Evolutionary conservation across 2,113 vertebrate genomes (phyloP).

Genomic region (Recurvirostra avosetta): DNA sequence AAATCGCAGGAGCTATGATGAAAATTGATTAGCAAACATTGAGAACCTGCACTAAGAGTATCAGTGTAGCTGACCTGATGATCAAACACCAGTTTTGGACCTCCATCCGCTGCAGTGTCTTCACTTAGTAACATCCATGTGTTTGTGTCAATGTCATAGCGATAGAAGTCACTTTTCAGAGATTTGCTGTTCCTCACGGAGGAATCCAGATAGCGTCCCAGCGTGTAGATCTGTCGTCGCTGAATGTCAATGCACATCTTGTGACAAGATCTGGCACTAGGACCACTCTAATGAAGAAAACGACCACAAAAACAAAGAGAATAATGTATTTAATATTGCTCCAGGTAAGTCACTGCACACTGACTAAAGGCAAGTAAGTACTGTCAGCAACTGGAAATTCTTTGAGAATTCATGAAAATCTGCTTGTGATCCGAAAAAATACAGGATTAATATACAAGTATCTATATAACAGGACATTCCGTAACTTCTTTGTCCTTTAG

Average conservation of each 20-base stretch:
- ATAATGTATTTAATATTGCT: background rate
- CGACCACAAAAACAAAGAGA: background rate
- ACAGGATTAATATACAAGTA: background rate
- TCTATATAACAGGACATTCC: background rate
- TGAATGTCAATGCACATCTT: constrained; percentile 99
- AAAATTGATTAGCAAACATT: background rate
- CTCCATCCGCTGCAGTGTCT: constrained; percentile 93
- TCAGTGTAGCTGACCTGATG: constrained; percentile 85
- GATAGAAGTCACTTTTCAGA: constrained; percentile 97
- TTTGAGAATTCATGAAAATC: background rate
- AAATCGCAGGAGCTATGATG: rapidly evolving
- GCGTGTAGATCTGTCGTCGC: constrained; percentile 93
- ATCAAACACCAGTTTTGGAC: constrained; percentile 96
- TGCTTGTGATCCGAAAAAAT: background rate
- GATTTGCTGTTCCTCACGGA: constrained; percentile 98
- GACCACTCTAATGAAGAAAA: constrained; percentile 80
- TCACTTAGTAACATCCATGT: constrained; percentile 94
- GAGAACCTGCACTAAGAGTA: background rate
- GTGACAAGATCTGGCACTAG: constrained; percentile 96
- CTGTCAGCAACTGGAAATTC: background rate
- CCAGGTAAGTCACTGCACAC: background rate
- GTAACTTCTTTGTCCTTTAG: background rate
- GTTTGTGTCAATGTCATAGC: constrained; percentile 95
- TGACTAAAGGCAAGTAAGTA: background rate
- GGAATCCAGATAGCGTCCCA: constrained; percentile 96